These are phyloP conservation scores for Zeugodacus cucurbitae DNA, from an alignment of 1,140 invertebrate species.

Conservation along the genomic window DNA sequence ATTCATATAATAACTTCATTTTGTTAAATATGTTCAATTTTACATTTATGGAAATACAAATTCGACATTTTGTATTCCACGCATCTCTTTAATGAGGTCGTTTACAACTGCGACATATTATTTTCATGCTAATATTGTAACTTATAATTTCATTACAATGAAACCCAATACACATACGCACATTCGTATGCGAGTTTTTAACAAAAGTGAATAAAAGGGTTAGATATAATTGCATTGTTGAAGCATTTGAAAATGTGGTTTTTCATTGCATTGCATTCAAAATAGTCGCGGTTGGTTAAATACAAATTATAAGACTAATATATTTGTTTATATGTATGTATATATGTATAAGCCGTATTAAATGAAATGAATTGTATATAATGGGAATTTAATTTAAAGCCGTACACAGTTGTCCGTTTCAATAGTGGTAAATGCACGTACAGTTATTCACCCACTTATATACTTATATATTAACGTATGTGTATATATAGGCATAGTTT, in stretches of 20 bases:
- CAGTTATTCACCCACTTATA: not conserved
- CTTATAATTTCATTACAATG: not conserved
- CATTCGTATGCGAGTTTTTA: not conserved
- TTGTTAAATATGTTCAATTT: not conserved
- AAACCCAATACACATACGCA: not conserved
- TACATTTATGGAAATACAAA: not conserved
- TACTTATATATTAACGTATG: no score
- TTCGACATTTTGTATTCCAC: not conserved
- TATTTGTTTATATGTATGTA: not conserved
- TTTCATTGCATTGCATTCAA: constrained; percentile 18
- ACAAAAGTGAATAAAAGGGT: not conserved
- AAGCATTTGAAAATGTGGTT: constrained; percentile 1
- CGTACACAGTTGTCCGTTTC: not conserved
- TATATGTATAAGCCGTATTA: not conserved
- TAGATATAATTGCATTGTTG: constrained; percentile 6
- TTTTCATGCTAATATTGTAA: not conserved
- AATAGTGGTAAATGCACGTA: not conserved
- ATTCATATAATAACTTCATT: constrained; percentile 15
- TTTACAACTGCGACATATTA: constrained; percentile 23
- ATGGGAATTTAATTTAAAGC: constrained; percentile 28
- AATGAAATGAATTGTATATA: not conserved
- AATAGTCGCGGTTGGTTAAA: constrained; percentile 34
- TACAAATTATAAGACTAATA: not conserved
- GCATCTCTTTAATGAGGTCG: constrained; percentile 15
- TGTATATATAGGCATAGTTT: not conserved